Evolutionary conservation across 64 coral and sea anemone genomes (phyloP), one percentile per base, ranked within the genome.

Genomic region (Stichodactyla helianthus): DNA sequence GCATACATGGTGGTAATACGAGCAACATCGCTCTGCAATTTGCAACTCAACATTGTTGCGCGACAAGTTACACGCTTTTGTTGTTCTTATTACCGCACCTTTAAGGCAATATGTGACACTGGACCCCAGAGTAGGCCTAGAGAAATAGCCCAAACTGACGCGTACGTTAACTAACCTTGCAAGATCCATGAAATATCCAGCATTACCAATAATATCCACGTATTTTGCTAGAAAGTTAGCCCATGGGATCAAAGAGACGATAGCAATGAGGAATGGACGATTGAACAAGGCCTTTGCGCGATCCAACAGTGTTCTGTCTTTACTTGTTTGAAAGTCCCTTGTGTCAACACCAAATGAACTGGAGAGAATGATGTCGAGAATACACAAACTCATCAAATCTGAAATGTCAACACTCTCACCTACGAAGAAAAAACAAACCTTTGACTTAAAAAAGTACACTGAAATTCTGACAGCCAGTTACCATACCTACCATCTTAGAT

Each of bases 381-480:
- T 82, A 22, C 79, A 82, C 3, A 82, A 44, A 57, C 79, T 82
- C 2, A 82, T 54, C 51, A 82, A 57, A 50, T 82, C 79, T 11
- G 79, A 54, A 6, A 82, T 82, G 50, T 82, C 79, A 52, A 82
- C 79, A 82, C 79, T 82, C 50, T 82, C 79, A 82, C 79, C 79
- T 82, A 12, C 20, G 15, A 82, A 82, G 27, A 82, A 82, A 68
- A 35, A 35, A 35, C 31, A 35, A 35, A 35, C 31, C 31, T 1
- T 35, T 35, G 31, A 35, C 31, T 35, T 35, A 35, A 35, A 35
- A 35, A 35, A 35, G 31, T 0, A 35, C 31, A 35, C 31, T 35
- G 31, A 35, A 35, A 35, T 35, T 35, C 31, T 35, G 31, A 35
- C 31, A 35, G 31, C 31, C 31, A 35, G 31, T 35, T 35, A 35